Evolutionary conservation across 2,113 vertebrate genomes (phyloP).

Genomic region (Forbesichthys papilliferus): DNA sequence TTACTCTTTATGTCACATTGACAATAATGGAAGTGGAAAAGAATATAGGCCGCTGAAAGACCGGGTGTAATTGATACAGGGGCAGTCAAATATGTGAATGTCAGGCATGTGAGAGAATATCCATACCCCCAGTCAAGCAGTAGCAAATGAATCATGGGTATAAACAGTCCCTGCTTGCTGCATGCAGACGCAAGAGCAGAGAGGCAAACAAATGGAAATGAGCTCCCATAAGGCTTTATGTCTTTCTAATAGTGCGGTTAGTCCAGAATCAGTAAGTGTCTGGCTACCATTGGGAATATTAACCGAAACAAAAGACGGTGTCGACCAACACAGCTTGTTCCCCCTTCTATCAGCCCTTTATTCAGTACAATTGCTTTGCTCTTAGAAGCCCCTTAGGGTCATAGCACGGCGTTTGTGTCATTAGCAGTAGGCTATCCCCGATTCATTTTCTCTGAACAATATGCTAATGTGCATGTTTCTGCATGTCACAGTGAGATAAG

Average conservation of each 20-base stretch:
- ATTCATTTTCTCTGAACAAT: neutral
- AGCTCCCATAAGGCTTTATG: constrained; percentile 35
- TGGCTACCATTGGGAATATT: constrained; percentile 31
- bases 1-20: constrained; percentile 13
- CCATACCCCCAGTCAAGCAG: constrained; percentile 13
- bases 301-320: constrained; percentile 19
- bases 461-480: neutral
- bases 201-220: constrained; percentile 35
- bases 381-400: constrained; percentile 4
- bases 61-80: constrained; percentile 28
- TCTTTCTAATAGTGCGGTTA: constrained; percentile 25
- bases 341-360: constrained; percentile 2
- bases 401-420: neutral
- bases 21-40: constrained; percentile 18
- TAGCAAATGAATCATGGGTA: constrained; percentile 29
- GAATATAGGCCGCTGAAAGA: constrained; percentile 22
- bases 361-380: constrained; percentile 1
- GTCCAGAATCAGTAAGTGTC: constrained; percentile 23
- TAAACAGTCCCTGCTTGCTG: constrained; percentile 13
- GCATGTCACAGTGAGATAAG: constrained; percentile 1
- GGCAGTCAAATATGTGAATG: constrained; percentile 47
- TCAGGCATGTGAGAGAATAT: constrained; percentile 36
- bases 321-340: constrained; percentile 4
- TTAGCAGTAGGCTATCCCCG: neutral
- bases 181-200: constrained; percentile 1